These are phyloP conservation scores for Morone chrysops DNA, from an alignment of 2,113 vertebrate species.

Conservation along the genomic window DNA sequence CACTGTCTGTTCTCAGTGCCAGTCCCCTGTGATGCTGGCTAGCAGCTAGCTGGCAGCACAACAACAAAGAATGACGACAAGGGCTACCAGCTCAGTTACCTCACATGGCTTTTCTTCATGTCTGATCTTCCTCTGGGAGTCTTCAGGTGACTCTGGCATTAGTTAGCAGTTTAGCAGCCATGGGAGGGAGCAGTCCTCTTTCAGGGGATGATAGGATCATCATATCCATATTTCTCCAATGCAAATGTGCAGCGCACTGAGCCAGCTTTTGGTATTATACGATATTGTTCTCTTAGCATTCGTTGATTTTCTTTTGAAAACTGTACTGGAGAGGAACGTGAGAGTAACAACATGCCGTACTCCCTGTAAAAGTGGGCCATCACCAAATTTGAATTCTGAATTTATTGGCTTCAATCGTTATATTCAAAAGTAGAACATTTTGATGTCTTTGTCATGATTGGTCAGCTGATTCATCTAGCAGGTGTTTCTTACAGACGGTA, in stretches of 20 bases:
- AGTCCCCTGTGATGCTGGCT: constrained; percentile 54
- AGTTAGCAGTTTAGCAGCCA: constrained; percentile 1
- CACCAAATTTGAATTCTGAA: neutral
- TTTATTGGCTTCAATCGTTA: neutral
- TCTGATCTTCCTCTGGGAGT: constrained; percentile 30
- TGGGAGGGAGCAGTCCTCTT: neutral
- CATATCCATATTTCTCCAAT: constrained; percentile 16
- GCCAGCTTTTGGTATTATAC: neutral
- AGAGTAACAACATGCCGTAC: neutral
- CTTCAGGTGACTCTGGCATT: constrained; percentile 22
- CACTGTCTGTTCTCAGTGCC: constrained; percentile 52
- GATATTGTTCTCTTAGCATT: neutral
- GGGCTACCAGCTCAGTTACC: constrained; percentile 31
- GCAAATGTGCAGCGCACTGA: neutral
- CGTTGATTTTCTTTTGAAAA: neutral
- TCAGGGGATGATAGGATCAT: neutral
- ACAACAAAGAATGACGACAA: constrained; percentile 47
- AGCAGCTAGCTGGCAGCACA: constrained; percentile 47
- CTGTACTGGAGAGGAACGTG: neutral
- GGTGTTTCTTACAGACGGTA: too few species aligned
- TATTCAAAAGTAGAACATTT: neutral
- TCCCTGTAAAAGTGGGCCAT: neutral
- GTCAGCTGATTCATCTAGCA: too few species aligned
- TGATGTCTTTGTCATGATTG: neutral
- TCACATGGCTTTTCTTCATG: constrained; percentile 29